These are phyloP conservation scores for Paraescarpia echinospica DNA, from an alignment of 1,140 invertebrate genomes.

Conservation along the genomic window DNA sequence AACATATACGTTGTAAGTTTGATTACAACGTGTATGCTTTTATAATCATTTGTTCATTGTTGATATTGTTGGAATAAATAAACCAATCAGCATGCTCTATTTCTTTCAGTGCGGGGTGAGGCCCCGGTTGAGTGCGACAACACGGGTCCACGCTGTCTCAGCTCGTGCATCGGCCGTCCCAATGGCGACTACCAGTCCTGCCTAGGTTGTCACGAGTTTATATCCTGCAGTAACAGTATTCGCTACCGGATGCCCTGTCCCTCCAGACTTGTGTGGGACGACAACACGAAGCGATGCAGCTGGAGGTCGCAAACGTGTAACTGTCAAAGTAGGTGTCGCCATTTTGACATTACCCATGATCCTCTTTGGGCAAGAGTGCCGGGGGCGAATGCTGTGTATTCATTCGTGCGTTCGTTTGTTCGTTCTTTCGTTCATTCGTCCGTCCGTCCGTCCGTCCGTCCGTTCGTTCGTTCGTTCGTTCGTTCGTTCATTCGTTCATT, in stretches of 20 bases:
- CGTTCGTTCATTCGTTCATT: too few relatives aligned
- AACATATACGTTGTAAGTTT: too few relatives aligned
- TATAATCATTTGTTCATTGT: too few relatives aligned
- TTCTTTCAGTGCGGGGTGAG: neutral
- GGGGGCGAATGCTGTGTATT: neutral
- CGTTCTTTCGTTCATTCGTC: too few relatives aligned
- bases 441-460: too few relatives aligned
- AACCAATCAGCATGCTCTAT: neutral
- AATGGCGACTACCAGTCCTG: constrained; percentile 37
- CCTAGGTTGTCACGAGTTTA: constrained; percentile 28
- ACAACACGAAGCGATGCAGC: neutral
- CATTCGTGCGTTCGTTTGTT: too few relatives aligned
- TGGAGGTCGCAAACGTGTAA: neutral
- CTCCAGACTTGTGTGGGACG: neutral
- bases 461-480: too few relatives aligned
- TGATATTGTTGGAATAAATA: too few relatives aligned
- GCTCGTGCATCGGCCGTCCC: constrained; percentile 72
- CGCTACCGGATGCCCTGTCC: constrained; percentile 26
- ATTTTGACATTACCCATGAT: neutral
- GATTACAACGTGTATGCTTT: too few relatives aligned
- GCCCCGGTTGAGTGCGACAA: neutral
- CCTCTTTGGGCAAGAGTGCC: neutral
- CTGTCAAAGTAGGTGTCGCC: neutral
- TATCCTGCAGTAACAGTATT: constrained; percentile 30
- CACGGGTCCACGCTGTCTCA: constrained; percentile 66